Conservation (phyloP, 1,140 invertebrate genomes). For the Papilio aristodemus region DNA sequence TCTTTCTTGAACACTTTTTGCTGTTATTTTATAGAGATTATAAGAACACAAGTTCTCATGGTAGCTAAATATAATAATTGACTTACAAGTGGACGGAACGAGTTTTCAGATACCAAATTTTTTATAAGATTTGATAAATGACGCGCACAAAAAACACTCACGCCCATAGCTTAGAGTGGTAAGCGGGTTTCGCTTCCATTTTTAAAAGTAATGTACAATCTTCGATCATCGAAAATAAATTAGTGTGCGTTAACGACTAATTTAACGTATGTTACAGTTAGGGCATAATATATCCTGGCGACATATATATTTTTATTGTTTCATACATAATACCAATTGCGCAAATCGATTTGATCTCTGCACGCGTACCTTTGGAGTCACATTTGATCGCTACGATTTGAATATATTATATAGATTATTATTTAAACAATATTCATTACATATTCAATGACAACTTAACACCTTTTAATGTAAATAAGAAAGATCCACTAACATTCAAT, state of each 20-base stretch:
- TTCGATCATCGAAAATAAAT: no score
- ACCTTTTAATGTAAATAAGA: not conserved
- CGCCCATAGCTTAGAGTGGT: not conserved
- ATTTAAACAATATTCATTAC: not conserved
- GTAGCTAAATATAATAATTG: constrained; percentile 8
- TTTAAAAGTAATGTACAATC: no score
- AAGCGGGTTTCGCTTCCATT: no score
- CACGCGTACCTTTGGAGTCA: not conserved
- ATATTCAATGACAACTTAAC: not conserved
- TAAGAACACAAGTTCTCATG: not conserved
- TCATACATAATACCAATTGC: not conserved
- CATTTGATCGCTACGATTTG: not conserved
- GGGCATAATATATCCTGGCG: no score
- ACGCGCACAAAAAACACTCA: not conserved
- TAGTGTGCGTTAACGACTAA: no score
- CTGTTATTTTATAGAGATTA: no score
- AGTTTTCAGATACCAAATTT: constrained; percentile 1
- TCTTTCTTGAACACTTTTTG: not conserved
- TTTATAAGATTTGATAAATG: not conserved
- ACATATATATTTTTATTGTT: not conserved
- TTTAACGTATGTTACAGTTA: no score
- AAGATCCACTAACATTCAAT: no score
- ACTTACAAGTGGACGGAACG: not conserved
- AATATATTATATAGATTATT: not conserved
- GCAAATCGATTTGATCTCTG: not conserved